Percentiles rank a stretch among this genome's conserved stretches.
These are phyloP conservation scores for Luscinia megarhynchos DNA, from an alignment of 2,797 vertebrate genomes.

Conservation along the genomic window DNA sequence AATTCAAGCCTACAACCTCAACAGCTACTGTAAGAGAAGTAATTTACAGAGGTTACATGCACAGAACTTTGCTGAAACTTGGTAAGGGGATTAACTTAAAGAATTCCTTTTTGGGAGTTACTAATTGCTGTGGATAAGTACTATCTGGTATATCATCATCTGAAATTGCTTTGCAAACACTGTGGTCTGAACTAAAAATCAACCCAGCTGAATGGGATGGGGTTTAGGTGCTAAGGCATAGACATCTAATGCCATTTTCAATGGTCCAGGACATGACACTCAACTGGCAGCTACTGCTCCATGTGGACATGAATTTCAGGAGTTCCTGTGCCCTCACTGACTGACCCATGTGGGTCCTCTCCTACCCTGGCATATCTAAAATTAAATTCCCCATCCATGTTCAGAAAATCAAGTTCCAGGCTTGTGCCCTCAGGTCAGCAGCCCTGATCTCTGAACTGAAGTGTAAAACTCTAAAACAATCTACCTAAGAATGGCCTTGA, in stretches of 20 bases:
- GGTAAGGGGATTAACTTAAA: not conserved
- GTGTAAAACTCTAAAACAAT: not conserved
- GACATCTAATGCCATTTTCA: not conserved
- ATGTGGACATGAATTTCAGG: not conserved
- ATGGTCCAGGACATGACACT: not conserved
- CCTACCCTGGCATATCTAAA: not conserved
- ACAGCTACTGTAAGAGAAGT: not conserved
- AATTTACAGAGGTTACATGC: not conserved
- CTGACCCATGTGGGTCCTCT: not conserved
- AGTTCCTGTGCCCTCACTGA: not conserved
- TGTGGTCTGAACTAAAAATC: not conserved
- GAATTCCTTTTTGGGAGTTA: not conserved
- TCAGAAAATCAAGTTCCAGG: not conserved
- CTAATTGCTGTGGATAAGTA: not conserved
- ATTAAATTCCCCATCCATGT: not conserved
- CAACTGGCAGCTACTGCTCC: not conserved
- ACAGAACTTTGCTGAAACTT: conserved; percentile 13
- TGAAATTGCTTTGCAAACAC: not conserved
- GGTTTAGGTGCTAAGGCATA: not conserved
- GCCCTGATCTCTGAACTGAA: not conserved
- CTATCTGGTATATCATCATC: not conserved
- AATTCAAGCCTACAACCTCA: conserved; percentile 28
- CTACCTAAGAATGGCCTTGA: not conserved
- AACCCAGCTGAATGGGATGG: not conserved
- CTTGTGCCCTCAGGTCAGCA: not conserved